Evolutionary conservation across 2,113 vertebrate species (phyloP), one percentile per base, ranked within the genome.

Genomic region (Triplophysa rosa): DNA sequence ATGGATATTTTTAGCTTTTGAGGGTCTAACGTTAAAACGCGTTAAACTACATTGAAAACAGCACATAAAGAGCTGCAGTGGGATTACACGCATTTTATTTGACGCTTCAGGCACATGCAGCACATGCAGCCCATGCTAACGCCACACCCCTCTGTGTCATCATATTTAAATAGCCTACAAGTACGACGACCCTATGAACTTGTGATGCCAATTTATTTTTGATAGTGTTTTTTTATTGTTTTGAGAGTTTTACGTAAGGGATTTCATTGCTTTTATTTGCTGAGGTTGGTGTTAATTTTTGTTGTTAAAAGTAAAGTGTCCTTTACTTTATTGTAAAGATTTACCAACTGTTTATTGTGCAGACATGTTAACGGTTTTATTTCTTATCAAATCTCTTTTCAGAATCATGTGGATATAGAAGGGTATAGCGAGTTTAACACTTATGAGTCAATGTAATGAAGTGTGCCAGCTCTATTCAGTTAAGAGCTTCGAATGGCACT

Each of bases 141-240:
- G 42, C 42, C 72, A 75, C 72, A 75, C 72, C 72, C 59, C 72
- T 64, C 59, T 75, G 72, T 26, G 72, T 64, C 58, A 63, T 62
- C 72, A 54, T 17, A 33, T 76, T 63, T 75, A 47, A 72, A 72
- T 56, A 59, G 9, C 54, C 12, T 52, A 52, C 49, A 52, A 5
- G 6, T 11, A 52, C 2, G 4, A 17, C 16, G 14, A 49, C 47
- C 13, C 56, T 40, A 3, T 17, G 21, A 21, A 59, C 33, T 59
- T 72, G 54, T 42, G 54, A 54, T 49, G 47, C 14, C 5, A 3
- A 17, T 52, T 52, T 52, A 17, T 52, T 17, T 16, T 52, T 52
- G 49, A 17, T 14, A 0, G 16, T 17, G 4, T 16, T 52, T 52
- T 52, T 17, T 12, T 45, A 40, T 58, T 14, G n/a, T 11, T 16